Conservation (phyloP, 2,113 vertebrate species). For the Hyla sarda region DNA sequence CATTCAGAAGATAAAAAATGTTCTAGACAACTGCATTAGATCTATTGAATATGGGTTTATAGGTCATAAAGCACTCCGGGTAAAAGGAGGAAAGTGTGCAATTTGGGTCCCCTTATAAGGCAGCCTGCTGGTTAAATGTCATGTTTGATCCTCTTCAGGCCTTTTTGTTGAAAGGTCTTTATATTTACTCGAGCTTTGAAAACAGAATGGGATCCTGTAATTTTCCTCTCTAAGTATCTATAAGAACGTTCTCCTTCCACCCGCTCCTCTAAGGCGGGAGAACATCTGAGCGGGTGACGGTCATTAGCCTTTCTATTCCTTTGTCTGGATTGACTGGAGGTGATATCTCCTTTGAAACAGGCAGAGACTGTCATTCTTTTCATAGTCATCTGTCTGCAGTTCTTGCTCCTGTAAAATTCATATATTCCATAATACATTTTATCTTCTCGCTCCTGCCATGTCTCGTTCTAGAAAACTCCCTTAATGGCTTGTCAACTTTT, state of each 20-base stretch:
- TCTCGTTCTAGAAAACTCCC: background rate
- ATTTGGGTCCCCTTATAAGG: background rate
- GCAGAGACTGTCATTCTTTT: constrained; percentile 1
- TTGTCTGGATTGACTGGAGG: constrained; percentile 19
- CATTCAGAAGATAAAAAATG: background rate
- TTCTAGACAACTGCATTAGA: background rate
- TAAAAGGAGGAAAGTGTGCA: background rate
- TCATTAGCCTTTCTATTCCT: background rate
- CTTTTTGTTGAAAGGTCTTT: constrained; percentile 9
- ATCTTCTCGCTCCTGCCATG: background rate
- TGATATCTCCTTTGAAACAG: constrained; percentile 11
- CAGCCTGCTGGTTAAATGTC: constrained; percentile 17
- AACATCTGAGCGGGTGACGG: background rate
- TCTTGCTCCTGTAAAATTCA: background rate
- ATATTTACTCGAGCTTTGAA: constrained; percentile 16
- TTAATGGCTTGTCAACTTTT: background rate
- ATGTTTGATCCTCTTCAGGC: background rate
- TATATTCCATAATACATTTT: constrained; percentile 8
- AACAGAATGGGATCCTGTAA: background rate
- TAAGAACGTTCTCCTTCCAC: background rate
- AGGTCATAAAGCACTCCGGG: background rate
- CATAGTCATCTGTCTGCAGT: background rate
- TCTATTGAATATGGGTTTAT: constrained; percentile 1
- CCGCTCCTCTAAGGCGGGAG: background rate
- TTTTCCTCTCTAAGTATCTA: background rate